Evolutionary conservation across 2,797 vertebrate species (phyloP), one percentile per base, ranked within the genome.

Genomic region (Lophius americanus): DNA sequence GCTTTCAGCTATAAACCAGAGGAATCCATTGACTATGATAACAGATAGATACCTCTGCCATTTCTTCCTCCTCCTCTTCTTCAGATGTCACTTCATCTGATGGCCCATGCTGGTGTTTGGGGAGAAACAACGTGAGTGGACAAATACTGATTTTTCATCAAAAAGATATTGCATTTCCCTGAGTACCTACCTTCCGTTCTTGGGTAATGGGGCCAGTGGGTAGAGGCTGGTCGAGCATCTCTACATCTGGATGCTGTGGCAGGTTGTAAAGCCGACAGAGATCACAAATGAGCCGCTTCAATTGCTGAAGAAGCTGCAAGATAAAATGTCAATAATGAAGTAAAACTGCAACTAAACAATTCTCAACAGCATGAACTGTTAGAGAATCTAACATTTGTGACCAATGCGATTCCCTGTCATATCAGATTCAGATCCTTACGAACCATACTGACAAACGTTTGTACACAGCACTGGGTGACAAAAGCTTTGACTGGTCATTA

Each of bases 241-340:
- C 97, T 79, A 98, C 97, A 90, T 99, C 98, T 37, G 97, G 97
- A 91, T 98, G 97, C 79, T 99, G 96, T 75, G 97, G 97, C 76
- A 99, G 95, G 85, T 98, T 97, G 92, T 99, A 98, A 75, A 99
- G 94, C 77, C 96, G 95, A 92, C 96, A 99, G 82, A 99, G 95
- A 90, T 98, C 97, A 92, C 97, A 98, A 88, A 99, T 97, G 89
- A 99, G 93, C 73, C 96, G 91, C 90, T 99, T 99, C 87, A 99
- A 78, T 76, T 98, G 98, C 87, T 99, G 97, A 87, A 97, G 94
- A 87, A 99, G 97, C 97, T 99, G 79, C 35, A 48, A 14, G 11
- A 62, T 0, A 35, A 47, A 13, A 51, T 0, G 10, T 64, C 38
- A 39, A 23, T 9, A 39, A 33, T 43, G 3, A 47, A 14, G 51